phyloP scores from a whole-genome alignment of 1,140 invertebrate species.

The Drosophila mauritiana region DNA sequence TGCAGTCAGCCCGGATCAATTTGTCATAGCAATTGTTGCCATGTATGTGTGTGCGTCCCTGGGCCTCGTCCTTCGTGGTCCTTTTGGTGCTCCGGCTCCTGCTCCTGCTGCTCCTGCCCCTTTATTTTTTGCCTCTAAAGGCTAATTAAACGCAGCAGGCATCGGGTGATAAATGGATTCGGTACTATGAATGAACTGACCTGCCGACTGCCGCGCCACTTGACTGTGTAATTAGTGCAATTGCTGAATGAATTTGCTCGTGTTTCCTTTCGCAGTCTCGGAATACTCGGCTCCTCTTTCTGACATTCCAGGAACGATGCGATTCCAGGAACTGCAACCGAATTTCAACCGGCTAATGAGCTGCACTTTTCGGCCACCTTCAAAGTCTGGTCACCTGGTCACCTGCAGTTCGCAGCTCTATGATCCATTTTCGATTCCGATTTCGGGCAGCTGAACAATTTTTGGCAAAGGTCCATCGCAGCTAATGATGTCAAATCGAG shows the following conservation, averaged over 20 bases:
- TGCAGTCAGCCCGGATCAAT: constrained; percentile 59
- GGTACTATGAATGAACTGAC: constrained; percentile 52
- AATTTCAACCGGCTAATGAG: constrained; percentile 50
- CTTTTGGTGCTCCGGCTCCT: neutral
- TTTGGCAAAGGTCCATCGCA: constrained; percentile 2
- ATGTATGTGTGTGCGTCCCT: neutral
- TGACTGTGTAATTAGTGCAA: constrained; percentile 74
- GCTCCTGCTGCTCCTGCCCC: neutral
- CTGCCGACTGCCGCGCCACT: constrained; percentile 32
- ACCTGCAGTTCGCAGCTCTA: constrained; percentile 29
- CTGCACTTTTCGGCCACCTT: constrained; percentile 33
- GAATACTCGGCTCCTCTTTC: neutral
- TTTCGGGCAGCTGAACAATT: constrained; percentile 10
- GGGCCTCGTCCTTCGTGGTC: too few relatives aligned
- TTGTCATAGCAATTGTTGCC: constrained; percentile 62
- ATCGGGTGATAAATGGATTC: constrained; percentile 60
- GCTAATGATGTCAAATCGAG: constrained; percentile 42
- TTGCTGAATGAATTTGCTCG: constrained; percentile 64
- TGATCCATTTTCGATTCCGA: constrained; percentile 6
- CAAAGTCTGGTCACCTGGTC: constrained; percentile 29
- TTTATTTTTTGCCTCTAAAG: constrained; percentile 8
- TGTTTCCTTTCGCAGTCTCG: constrained; percentile 1
- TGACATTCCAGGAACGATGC: constrained; percentile 7
- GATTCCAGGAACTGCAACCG: constrained; percentile 54
- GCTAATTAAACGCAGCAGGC: constrained; percentile 66